Evolutionary conservation across 2,888 invertebrate genomes (phyloP).

Genomic region (Hyles lineata): DNA sequence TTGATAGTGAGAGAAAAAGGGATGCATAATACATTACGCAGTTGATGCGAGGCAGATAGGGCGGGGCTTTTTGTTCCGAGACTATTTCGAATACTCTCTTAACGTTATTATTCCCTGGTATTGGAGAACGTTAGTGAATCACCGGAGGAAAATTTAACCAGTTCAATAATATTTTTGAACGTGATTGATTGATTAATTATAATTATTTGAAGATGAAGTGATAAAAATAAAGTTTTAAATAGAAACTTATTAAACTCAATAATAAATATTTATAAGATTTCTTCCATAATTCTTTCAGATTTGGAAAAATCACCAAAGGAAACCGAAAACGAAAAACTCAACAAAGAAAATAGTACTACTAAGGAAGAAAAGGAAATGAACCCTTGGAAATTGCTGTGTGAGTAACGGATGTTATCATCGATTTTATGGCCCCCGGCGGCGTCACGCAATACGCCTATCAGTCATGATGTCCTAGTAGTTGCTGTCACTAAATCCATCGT

Average conservation of each 20-base stretch:
- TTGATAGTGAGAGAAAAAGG: background rate
- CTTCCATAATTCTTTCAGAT: conserved; percentile 34
- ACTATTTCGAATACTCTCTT: background rate
- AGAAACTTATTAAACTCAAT: too few relatives aligned
- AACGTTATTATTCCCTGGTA: conserved; percentile 16
- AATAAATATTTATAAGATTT: background rate
- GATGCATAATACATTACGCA: background rate
- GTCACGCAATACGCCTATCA: background rate
- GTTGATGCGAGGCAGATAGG: background rate
- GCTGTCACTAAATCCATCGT: conserved; percentile 37
- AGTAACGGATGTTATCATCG: conserved; percentile 36
- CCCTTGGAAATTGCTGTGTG: conserved; percentile 51
- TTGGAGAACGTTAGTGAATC: conserved; percentile 1
- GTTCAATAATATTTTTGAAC: background rate
- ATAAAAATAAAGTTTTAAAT: too few relatives aligned
- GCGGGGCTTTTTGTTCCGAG: background rate
- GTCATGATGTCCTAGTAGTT: conserved; percentile 40
- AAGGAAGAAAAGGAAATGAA: conserved; percentile 37
- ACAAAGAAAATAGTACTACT: conserved; percentile 32
- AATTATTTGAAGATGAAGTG: too few relatives aligned
- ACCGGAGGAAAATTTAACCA: background rate
- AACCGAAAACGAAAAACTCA: conserved; percentile 45
- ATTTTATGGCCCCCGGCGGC: conserved; percentile 30
- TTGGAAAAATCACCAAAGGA: conserved; percentile 32
- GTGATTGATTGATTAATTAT: too few relatives aligned